Percentiles rank a stretch among this genome's conserved stretches.
These are phyloP conservation scores for Synanthedon formicaeformis DNA, from an alignment of 2,888 invertebrate genomes.

Conservation along the genomic window DNA sequence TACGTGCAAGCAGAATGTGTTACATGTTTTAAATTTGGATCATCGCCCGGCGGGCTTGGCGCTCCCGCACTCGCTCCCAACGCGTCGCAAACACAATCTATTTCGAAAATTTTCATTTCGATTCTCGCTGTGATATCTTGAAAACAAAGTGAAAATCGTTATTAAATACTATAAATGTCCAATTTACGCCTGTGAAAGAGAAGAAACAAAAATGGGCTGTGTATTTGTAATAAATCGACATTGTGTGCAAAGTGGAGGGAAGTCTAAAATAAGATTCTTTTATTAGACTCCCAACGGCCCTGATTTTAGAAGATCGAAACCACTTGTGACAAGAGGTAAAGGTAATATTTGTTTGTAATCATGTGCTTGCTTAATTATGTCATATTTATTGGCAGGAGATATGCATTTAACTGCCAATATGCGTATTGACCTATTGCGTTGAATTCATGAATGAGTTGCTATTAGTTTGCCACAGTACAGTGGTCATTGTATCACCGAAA, in stretches of 20 bases:
- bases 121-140: conserved; percentile 1
- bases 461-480: neutral
- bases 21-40: conserved; percentile 62
- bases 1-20: conserved; percentile 20
- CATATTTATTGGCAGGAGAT: conserved; percentile 46
- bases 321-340: conserved; percentile 42
- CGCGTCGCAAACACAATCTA: conserved; percentile 34
- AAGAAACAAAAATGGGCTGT: conserved; percentile 28
- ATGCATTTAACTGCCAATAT: conserved; percentile 37
- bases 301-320: conserved; percentile 37
- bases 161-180: conserved; percentile 10
- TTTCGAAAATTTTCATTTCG: conserved; percentile 26
- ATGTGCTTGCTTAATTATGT: conserved; percentile 23
- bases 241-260: conserved; percentile 31
- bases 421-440: neutral
- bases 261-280: conserved; percentile 60
- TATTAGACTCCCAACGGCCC: conserved; percentile 52
- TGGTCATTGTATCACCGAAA: neutral
- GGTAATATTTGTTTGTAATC: conserved; percentile 22
- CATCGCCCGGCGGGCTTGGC: conserved; percentile 51
- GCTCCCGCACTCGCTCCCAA: conserved; percentile 37
- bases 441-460: neutral
- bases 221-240: conserved; percentile 14
- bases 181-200: conserved; percentile 4
- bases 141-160: conserved; percentile 11